phyloP scores from a whole-genome alignment of 2,888 invertebrate genomes.

The Agonopterix heracliana region DNA sequence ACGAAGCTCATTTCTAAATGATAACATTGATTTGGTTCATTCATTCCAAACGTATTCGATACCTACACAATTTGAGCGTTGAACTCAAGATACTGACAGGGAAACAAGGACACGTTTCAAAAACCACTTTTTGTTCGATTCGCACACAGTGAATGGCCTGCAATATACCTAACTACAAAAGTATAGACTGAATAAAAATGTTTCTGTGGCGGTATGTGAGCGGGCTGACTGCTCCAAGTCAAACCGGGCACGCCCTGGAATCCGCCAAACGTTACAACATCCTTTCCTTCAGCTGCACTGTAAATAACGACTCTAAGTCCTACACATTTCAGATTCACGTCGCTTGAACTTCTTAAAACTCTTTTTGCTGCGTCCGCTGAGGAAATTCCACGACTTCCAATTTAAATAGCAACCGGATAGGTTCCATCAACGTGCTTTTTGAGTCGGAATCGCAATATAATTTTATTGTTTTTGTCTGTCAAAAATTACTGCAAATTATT shows the following conservation, averaged over 20 bases:
- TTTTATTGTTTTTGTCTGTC: constrained; percentile 14
- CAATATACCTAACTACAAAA: constrained; percentile 10
- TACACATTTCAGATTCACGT: constrained; percentile 26
- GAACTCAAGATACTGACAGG: constrained; percentile 8
- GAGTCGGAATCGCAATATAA: constrained; percentile 12
- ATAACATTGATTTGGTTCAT: constrained; percentile 15
- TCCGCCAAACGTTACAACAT: constrained; percentile 42
- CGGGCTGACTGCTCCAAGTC: constrained; percentile 31
- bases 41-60: constrained; percentile 10
- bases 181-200: constrained; percentile 36
- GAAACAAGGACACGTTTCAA: constrained; percentile 11
- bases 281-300: constrained; percentile 23
- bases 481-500: constrained; percentile 1
- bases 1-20: not conserved
- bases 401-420: constrained; percentile 53
- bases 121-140: constrained; percentile 35
- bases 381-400: constrained; percentile 59
- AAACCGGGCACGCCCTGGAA: constrained; percentile 38
- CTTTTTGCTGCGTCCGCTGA: constrained; percentile 50
- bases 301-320: constrained; percentile 42
- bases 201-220: constrained; percentile 44
- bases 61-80: not conserved
- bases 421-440: constrained; percentile 32
- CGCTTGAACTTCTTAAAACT: constrained; percentile 20
- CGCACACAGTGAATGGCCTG: constrained; percentile 40